These are phyloP conservation scores for Phaedon cochleariae DNA, from an alignment of 2,888 invertebrate species.

Conservation along the genomic window DNA sequence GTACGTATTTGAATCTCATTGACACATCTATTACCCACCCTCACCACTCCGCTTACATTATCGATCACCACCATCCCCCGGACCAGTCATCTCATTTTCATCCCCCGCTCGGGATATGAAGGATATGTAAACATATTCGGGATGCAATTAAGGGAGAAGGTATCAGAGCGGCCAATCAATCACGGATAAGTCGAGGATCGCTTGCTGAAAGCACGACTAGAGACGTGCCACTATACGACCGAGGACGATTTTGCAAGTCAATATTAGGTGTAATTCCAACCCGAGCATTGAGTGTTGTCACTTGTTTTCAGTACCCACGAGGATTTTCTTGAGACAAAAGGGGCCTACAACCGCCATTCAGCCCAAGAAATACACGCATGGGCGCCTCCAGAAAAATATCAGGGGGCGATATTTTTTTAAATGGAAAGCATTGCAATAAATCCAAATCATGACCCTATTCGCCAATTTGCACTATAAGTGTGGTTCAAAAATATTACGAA, in stretches of 20 bases:
- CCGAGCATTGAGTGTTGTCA: slow-evolving; percentile 44
- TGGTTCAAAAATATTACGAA: too few relatives aligned
- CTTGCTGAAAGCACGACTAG: slow-evolving; percentile 59
- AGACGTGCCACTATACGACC: slow-evolving; percentile 57
- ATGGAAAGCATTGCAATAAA: too few relatives aligned
- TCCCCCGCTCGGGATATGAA: slow-evolving; percentile 9
- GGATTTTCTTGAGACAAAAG: slow-evolving; percentile 40
- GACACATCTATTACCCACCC: not conserved
- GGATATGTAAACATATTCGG: slow-evolving; percentile 23
- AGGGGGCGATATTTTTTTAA: too few relatives aligned
- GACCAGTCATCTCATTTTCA: slow-evolving; percentile 16
- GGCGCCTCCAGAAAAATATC: too few relatives aligned
- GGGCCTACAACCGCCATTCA: too few relatives aligned
- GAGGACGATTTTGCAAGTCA: slow-evolving; percentile 61
- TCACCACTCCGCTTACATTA: too few relatives aligned
- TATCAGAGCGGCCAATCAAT: slow-evolving; percentile 51
- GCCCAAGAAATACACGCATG: too few relatives aligned
- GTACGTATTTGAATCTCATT: too few relatives aligned
- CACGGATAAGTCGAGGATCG: slow-evolving; percentile 60
- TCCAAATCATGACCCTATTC: too few relatives aligned
- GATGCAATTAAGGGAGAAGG: slow-evolving; percentile 17
- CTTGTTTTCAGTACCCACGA: slow-evolving; percentile 45
- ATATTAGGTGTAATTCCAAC: slow-evolving; percentile 59
- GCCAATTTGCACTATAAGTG: too few relatives aligned
- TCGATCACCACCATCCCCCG: not conserved